Conservation (phyloP, 2,113 vertebrate genomes). For the Nerophis lumbriciformis region DNA sequence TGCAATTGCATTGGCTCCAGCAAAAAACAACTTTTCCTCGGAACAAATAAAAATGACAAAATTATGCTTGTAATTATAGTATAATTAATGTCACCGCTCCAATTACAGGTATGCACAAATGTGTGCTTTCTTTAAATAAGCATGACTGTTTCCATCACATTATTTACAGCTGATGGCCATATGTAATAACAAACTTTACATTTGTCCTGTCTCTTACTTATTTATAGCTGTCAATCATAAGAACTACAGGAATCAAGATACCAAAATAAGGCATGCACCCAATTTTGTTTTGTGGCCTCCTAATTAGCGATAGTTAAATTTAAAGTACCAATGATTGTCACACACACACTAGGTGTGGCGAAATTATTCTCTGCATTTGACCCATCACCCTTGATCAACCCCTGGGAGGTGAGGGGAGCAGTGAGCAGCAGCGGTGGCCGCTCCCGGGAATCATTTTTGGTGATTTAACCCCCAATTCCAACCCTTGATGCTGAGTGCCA, state of each 20-base stretch:
- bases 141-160: conserved; percentile 7
- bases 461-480: too few relatives aligned
- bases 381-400: too few relatives aligned
- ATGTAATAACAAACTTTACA: background rate
- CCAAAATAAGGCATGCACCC: conserved; percentile 10
- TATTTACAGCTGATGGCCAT: conserved; percentile 6
- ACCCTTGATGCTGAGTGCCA: too few relatives aligned
- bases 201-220: conserved; percentile 6
- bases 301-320: too few relatives aligned
- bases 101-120: conserved; percentile 21
- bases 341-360: too few relatives aligned
- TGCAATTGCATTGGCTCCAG: too few relatives aligned
- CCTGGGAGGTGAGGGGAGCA: too few relatives aligned
- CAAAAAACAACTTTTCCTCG: background rate
- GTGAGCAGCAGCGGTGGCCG: too few relatives aligned
- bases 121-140: conserved; percentile 9
- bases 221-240: background rate
- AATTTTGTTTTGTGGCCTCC: background rate
- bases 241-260: background rate
- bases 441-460: too few relatives aligned
- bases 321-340: too few relatives aligned
- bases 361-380: too few relatives aligned
- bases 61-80: conserved; percentile 3
- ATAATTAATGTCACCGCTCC: conserved; percentile 1
- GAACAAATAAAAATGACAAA: background rate